Percentiles rank a stretch among this genome's conserved stretches.
Conservation (phyloP, 2,113 vertebrate species). For the Macrotis lagotis region DNA sequence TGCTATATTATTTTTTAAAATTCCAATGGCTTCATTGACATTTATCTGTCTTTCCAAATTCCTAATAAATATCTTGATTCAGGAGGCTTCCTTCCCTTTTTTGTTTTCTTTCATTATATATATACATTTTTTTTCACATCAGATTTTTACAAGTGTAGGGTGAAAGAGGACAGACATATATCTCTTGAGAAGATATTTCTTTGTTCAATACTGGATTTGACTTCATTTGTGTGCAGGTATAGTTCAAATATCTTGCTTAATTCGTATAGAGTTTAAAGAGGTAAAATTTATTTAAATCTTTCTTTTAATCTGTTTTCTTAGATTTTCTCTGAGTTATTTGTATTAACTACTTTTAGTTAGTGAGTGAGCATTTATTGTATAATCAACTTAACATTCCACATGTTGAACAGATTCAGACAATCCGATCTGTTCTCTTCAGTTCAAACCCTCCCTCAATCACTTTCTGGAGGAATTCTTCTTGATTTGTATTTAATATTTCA, state of each 20-base stretch:
- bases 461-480: background rate
- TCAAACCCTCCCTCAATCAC: background rate
- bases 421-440: background rate
- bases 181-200: slow-evolving; percentile 41
- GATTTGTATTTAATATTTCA: background rate
- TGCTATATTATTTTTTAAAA: background rate
- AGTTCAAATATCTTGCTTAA: background rate
- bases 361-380: background rate
- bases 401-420: background rate
- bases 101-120: slow-evolving; percentile 9
- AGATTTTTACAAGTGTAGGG: slow-evolving; percentile 14
- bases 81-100: slow-evolving; percentile 13
- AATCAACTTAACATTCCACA: background rate
- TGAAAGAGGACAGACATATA: background rate
- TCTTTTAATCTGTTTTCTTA: background rate
- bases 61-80: slow-evolving; percentile 16
- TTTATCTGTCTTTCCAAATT: slow-evolving; percentile 13
- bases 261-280: background rate
- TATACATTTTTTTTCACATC: slow-evolving; percentile 13
- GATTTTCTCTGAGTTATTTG: background rate
- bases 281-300: background rate
- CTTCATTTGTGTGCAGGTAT: background rate
- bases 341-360: background rate
- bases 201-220: slow-evolving; percentile 12
- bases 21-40: background rate